Evolutionary conservation across 2,888 invertebrate species (phyloP).

Genomic region (Drosophila ezoana): DNA sequence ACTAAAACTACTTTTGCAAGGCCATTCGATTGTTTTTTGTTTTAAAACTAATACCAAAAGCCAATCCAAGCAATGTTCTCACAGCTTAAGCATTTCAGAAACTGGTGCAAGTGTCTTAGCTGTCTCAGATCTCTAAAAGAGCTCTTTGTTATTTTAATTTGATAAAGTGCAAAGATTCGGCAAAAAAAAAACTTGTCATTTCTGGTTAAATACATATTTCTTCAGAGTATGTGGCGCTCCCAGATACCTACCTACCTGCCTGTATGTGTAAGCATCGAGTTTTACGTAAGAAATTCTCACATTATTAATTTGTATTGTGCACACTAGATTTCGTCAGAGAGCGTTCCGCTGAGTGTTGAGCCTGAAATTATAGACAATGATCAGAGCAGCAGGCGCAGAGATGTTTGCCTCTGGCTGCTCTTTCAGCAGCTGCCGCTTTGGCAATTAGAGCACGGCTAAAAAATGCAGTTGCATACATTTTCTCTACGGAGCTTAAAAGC

Average conservation of each 20-base stretch:
- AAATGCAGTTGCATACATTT: constrained; percentile 42
- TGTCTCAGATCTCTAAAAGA: constrained; percentile 15
- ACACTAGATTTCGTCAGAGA: constrained; percentile 57
- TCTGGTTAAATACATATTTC: constrained; percentile 6
- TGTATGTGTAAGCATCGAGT: constrained; percentile 21
- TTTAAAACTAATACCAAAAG: constrained; percentile 12
- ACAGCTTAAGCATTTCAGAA: constrained; percentile 30
- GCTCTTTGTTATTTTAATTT: constrained; percentile 38
- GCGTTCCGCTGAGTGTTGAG: constrained; percentile 49
- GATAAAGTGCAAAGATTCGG: constrained; percentile 43
- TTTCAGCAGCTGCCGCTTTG: constrained; percentile 26
- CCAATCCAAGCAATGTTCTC: constrained; percentile 31
- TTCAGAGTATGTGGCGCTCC: constrained; percentile 21
- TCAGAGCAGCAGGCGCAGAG: constrained; percentile 30
- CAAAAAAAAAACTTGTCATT: constrained; percentile 26
- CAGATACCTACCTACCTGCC: constrained; percentile 23
- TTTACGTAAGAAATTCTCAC: constrained; percentile 77
- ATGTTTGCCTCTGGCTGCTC: constrained; percentile 30
- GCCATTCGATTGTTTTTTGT: constrained; percentile 32
- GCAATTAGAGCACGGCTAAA: constrained; percentile 59
- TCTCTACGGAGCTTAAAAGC: constrained; percentile 17
- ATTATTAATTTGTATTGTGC: constrained; percentile 75
- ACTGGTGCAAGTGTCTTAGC: constrained; percentile 35
- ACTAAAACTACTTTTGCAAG: constrained; percentile 24
- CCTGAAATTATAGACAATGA: constrained; percentile 61